A percentile compares a stretch with the other conserved stretches of the same genome.
Evolutionary conservation across 1,140 invertebrate species (phyloP).

Genomic region (Mamestra configurata): DNA sequence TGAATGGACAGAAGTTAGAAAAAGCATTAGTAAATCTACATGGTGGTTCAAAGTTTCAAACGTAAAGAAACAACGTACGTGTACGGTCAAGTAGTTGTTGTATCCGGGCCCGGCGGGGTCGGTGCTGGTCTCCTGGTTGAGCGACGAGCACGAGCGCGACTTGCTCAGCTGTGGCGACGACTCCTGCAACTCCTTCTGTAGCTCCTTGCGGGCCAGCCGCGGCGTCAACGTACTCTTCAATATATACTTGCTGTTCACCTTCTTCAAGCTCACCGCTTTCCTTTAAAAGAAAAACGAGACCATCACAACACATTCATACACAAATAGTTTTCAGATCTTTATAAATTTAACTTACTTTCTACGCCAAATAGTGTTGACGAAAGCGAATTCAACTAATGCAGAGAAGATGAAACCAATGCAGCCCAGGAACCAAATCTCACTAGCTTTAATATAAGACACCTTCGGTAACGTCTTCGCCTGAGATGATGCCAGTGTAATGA

Average conservation of each 20-base stretch:
- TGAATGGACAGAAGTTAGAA: neutral
- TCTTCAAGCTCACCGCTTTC: constrained; percentile 94
- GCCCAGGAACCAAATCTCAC: constrained; percentile 96
- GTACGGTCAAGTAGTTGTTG: constrained; percentile 92
- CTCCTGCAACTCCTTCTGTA: constrained; percentile 89
- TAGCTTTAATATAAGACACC: constrained; percentile 96
- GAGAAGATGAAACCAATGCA: constrained; percentile 95
- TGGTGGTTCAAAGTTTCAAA: neutral
- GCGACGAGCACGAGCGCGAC: constrained; percentile 91
- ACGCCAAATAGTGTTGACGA: constrained; percentile 96
- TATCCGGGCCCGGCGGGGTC: constrained; percentile 81
- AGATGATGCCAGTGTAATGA: constrained; percentile 95
- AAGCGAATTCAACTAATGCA: constrained; percentile 96
- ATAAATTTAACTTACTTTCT: constrained; percentile 89
- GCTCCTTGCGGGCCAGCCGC: constrained; percentile 91
- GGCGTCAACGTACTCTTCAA: constrained; percentile 94
- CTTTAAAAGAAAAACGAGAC: constrained; percentile 86
- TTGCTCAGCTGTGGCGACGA: constrained; percentile 89
- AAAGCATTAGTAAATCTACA: neutral
- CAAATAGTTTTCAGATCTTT: neutral
- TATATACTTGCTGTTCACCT: constrained; percentile 94
- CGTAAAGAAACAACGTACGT: constrained; percentile 87
- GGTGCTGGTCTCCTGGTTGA: constrained; percentile 88
- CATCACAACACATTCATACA: neutral
- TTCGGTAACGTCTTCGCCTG: constrained; percentile 95